Conservation (phyloP, 37 sponge, comb jelly and placozoan genomes). For the Cladorhizidae sp. region DNA sequence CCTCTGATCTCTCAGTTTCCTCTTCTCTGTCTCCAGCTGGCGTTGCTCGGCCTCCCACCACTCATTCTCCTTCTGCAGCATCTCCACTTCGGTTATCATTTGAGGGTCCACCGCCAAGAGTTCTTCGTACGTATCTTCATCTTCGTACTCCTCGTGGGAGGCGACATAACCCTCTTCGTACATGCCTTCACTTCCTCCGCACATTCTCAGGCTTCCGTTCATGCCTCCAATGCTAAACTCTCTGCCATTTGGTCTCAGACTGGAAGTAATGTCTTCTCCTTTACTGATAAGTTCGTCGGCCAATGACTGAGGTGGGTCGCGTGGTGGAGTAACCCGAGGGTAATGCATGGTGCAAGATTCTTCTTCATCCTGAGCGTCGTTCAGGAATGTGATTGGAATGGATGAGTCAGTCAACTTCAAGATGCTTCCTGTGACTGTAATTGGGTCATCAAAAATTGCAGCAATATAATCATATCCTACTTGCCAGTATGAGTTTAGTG, state of each 20-base stretch:
- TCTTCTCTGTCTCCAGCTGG: constrained; percentile 28
- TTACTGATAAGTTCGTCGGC: constrained; percentile 1
- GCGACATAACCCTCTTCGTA: constrained; percentile 12
- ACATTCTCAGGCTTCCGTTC: neutral
- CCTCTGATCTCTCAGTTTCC: constrained; percentile 19
- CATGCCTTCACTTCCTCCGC: neutral
- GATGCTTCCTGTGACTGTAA: too few species aligned
- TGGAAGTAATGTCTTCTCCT: neutral
- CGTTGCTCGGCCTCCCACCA: constrained; percentile 12
- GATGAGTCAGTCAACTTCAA: too few species aligned
- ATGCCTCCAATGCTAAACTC: neutral
- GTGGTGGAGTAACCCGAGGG: too few species aligned
- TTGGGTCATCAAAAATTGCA: too few species aligned
- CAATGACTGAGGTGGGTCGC: too few species aligned
- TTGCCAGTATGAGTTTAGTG: too few species aligned
- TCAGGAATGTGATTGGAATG: too few species aligned
- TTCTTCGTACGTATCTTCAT: constrained; percentile 8
- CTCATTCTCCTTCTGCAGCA: constrained; percentile 62
- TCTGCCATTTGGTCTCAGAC: neutral
- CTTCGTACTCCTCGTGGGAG: neutral
- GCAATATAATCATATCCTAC: too few species aligned
- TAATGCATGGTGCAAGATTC: too few species aligned
- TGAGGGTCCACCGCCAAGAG: constrained; percentile 33
- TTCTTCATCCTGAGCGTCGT: too few species aligned
- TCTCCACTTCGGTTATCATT: constrained; percentile 42